Percentiles rank a stretch among this genome's conserved stretches.
phyloP scores from a whole-genome alignment of 2,797 vertebrate genomes.

The Xenentodon cancila region DNA sequence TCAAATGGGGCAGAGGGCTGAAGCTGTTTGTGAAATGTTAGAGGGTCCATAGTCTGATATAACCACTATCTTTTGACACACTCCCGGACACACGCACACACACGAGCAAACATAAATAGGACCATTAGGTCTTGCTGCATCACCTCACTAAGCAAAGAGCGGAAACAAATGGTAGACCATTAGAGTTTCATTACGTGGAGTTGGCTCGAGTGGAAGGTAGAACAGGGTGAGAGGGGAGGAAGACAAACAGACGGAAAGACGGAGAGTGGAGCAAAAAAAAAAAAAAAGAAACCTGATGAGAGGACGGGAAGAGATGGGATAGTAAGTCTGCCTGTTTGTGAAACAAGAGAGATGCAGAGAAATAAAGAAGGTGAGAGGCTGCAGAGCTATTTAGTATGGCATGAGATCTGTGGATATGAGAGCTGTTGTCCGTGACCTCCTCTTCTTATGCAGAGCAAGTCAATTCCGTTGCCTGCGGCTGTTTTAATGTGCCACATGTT shows the following conservation, averaged over 20 bases:
- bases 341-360: slow-evolving; percentile 23
- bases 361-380: slow-evolving; percentile 18
- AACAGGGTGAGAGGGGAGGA: slow-evolving; percentile 37
- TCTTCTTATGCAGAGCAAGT: slow-evolving; percentile 54
- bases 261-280: slow-evolving; percentile 46
- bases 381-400: slow-evolving; percentile 43
- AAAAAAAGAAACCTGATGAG: slow-evolving; percentile 47
- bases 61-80: slow-evolving; percentile 58
- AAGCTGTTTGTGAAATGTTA: slow-evolving; percentile 48
- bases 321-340: slow-evolving; percentile 8
- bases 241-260: slow-evolving; percentile 22
- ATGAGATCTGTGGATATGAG: slow-evolving; percentile 49
- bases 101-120: slow-evolving; percentile 56
- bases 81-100: slow-evolving; percentile 46
- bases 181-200: slow-evolving; percentile 78
- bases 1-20: neutral
- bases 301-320: slow-evolving; percentile 23
- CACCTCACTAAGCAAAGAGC: slow-evolving; percentile 75
- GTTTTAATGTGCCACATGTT: slow-evolving; percentile 70
- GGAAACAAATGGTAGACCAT: slow-evolving; percentile 76
- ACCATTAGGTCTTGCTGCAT: slow-evolving; percentile 75
- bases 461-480: slow-evolving; percentile 48
- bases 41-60: slow-evolving; percentile 51
- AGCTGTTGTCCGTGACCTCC: slow-evolving; percentile 53
- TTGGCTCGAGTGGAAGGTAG: slow-evolving; percentile 65